Evolutionary conservation across 92 coral and sea anemone genomes (phyloP), one percentile per base, ranked within the genome.

Genomic region (Micromussa lordhowensis): DNA sequence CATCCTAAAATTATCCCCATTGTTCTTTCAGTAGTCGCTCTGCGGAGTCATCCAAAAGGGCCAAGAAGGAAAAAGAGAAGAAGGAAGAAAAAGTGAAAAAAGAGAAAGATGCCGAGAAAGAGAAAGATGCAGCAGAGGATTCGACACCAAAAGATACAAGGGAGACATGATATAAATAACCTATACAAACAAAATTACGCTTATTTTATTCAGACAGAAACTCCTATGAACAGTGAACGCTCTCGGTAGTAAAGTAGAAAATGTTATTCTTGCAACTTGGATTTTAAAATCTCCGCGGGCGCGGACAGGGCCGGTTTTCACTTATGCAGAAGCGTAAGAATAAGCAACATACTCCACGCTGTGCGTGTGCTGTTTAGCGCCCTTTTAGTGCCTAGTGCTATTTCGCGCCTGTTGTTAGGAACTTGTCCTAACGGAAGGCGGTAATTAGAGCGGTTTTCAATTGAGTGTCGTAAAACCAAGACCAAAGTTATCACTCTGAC

Each of bases 61-160:
- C 86, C 15, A 95, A 93, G 81, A 95, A 94, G 49, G 98, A 93
- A 68, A 94, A 94, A 68, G 96, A 93, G 38, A 93, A 93, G 68
- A 90, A 90, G 48, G 92, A 92, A 59, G 96, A 87, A 24, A 95
- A 89, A 83, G 90, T 74, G 54, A 82, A 91, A 32, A 93, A 93
- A 69, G 95, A 95, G 58, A 89, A 86, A 44, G 93, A 94, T 28
- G 78, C 75, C 10, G 93, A 92, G 40, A 86, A 87, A 49, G 92
- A 89, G 12, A 88, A 88, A 53, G 88, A 94, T 61, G 92, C 73
- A 28, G 35, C 85, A 74, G 87, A 63, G 54, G 79, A 21, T 32
- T 66, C 82, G 48, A 63, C 76, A 31, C 82, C 78, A 63, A 80
- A 84, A 81, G 91, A 69, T 69, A 92, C 81, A 66, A 86, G 64